Conservation (phyloP, 2,797 vertebrate genomes). For the Typhlichthys subterraneus region DNA sequence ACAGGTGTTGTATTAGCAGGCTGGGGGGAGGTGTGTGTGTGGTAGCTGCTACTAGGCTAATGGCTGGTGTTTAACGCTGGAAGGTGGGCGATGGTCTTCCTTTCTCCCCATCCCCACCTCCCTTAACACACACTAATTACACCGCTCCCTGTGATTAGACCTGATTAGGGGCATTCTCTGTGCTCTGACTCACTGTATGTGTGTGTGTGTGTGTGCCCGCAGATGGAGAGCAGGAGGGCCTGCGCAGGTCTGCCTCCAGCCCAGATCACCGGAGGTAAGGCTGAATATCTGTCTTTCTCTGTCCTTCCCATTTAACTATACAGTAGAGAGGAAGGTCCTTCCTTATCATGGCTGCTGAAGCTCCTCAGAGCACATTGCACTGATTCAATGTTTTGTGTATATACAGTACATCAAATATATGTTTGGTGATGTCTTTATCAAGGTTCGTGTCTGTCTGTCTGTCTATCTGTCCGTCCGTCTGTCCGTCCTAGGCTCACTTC, state of each 20-base stretch:
- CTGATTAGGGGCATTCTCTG: constrained; percentile 30
- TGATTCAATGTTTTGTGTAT: too few relatives aligned
- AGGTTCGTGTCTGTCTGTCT: background rate
- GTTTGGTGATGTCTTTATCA: too few relatives aligned
- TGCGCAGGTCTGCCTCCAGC: constrained; percentile 76
- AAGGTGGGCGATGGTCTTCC: constrained; percentile 20
- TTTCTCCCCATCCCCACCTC: background rate
- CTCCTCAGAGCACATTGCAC: background rate
- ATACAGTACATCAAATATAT: too few relatives aligned
- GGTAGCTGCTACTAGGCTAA: constrained; percentile 40
- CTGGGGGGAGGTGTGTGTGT: constrained; percentile 2
- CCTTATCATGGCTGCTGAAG: background rate
- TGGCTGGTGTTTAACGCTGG: constrained; percentile 54
- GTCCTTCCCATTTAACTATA: background rate
- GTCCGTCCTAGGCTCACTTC: constrained; percentile 64
- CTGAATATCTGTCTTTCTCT: background rate
- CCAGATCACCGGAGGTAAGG: constrained; percentile 79
- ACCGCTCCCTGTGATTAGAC: constrained; percentile 33
- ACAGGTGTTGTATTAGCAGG: constrained; percentile 49
- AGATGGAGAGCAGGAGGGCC: constrained; percentile 75
- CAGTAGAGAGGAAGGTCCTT: too few relatives aligned
- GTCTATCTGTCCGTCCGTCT: background rate
- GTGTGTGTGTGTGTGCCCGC: constrained; percentile 12
- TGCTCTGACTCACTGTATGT: constrained; percentile 10
- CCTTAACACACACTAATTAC: constrained; percentile 12